Base-by-base conservation (phyloP, 2,888 invertebrate genomes). In the Lithophane leautieri region DNA sequence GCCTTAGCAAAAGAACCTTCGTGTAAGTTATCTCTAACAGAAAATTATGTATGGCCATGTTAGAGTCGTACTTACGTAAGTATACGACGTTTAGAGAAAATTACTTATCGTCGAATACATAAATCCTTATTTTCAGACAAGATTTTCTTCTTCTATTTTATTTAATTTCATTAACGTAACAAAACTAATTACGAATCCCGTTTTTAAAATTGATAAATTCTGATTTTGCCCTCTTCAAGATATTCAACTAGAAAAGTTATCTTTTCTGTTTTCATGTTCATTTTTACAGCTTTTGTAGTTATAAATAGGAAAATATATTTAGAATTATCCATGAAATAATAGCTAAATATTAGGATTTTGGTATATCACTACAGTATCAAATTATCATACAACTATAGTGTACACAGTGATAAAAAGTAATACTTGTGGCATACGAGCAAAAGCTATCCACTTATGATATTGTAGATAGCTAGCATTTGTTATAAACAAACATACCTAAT, bases 391-490 rank as follows among this genome's bases (percentile, higher is more conserved):
- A 74, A 56, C 56, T 67, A 42, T 58, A 61, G 61, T 68, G 52
- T 44, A 66, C 25, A 60, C 4, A 34, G 68, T 65, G 70, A 78
- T 76, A 79, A 86, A 85, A 77, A 54, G 42, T 62, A 65, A 79
- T 75, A 75, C 60, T 79, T 77, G 75, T 75, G 14, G 74, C 70
- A 56, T 66, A 71, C 47, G 12, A 75, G 66, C 67, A 66, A 76
- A 72, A 76, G 75, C 58, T 80, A 71, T 77, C 70, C 67, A 34
- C 34, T 34, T 34, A 28, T 78, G 78, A 74, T 84, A 74, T 70
- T 78, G 61, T 76, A 80, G 75, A 84, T 82, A 84, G 75, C 71
- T 52, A 78, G 28, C 86, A 87, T 87, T 87, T 86, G 85, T 81
- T 85, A 83, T 86, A 88, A 87, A 86, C 82, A 72, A 81, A 80